Percentiles rank a stretch among this genome's conserved stretches.
phyloP scores from a whole-genome alignment of 2,888 invertebrate genomes.

The Odontothrips loti region DNA sequence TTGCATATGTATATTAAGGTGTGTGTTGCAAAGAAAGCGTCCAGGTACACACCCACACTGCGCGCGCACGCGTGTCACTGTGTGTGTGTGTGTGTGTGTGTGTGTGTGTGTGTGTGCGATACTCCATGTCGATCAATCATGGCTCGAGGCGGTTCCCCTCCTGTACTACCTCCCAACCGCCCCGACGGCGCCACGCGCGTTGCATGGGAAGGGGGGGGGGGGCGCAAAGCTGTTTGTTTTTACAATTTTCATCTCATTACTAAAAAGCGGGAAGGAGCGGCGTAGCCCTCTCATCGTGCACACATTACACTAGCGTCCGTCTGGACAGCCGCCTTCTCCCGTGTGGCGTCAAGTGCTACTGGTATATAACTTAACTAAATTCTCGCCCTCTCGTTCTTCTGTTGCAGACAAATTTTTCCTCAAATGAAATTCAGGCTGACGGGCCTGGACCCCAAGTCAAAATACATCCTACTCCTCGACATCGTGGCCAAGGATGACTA shows the following conservation, averaged over 20 bases:
- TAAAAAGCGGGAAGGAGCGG: background rate
- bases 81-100: too few species aligned
- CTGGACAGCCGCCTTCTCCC: too few species aligned
- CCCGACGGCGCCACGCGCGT: too few species aligned
- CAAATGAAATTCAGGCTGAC: constrained; percentile 99
- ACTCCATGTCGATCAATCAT: too few species aligned
- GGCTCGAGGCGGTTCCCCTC: too few species aligned
- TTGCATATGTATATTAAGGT: too few species aligned
- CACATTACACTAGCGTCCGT: background rate
- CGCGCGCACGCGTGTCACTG: too few species aligned
- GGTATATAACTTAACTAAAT: background rate
- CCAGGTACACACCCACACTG: too few species aligned
- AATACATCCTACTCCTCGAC: constrained; percentile 98
- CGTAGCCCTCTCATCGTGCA: background rate
- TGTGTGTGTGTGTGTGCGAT: too few species aligned
- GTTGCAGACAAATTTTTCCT: constrained; percentile 97
- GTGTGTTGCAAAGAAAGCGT: too few species aligned
- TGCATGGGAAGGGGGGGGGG: too few species aligned
- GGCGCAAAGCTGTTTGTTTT: background rate
- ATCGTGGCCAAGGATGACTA: constrained; percentile 99
- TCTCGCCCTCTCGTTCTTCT: constrained; percentile 37
- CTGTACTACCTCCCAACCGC: too few species aligned
- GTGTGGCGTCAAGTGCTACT: background rate
- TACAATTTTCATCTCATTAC: background rate
- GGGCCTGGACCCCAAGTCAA: constrained; percentile 97